Base-by-base conservation (phyloP, 64 coral and sea anemone species). In the Acropora yongei region DNA sequence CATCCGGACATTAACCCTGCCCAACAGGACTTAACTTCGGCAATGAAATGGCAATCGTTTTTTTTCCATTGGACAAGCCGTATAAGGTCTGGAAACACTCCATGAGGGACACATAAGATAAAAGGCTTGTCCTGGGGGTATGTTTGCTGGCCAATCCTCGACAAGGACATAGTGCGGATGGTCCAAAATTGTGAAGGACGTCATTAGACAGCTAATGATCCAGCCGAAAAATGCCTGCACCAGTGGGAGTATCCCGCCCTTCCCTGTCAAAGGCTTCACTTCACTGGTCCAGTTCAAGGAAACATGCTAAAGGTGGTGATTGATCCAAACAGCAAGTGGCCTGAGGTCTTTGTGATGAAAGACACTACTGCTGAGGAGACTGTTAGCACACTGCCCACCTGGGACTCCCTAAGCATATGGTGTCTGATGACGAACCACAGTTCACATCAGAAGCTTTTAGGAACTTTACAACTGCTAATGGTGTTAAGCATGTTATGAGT, bases 191-290 rank as follows among this genome's bases (percentile, higher is more conserved):
- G 83, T 41, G 11, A 65, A 39, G 83, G 82, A 20, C 79, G 60
- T 45, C 74, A 93, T 14, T 53, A 93, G 71, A 20, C 79, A 19
- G 82, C 91, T 1, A 46, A 80, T 9, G 78, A 87, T 74, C 85
- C 46, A 87, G 42, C 67, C 30, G 30, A 6, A n/a, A 49, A 14
- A 83, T 50, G 3, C 5, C 40, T 87, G 2, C 82, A 87, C 18
- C 12, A 83, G 67, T 93, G 82, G 83, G 82, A 87, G 74, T 87
- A 87, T 17, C 83, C 83, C 17, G 82, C 47, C 43, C 46, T 57
- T 47, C 53, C 91, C 11, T 93, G 82, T 82, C 91, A 93, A 50
- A 17, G 74, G 55, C 69, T 93, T 49, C 91, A 87, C 82, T 93
- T 93, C 68, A 74, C 74, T n/a, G 82, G 82, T 1, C 81, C 90